phyloP scores from a whole-genome alignment of 2,888 invertebrate genomes.

The Amphipoea oculea region DNA sequence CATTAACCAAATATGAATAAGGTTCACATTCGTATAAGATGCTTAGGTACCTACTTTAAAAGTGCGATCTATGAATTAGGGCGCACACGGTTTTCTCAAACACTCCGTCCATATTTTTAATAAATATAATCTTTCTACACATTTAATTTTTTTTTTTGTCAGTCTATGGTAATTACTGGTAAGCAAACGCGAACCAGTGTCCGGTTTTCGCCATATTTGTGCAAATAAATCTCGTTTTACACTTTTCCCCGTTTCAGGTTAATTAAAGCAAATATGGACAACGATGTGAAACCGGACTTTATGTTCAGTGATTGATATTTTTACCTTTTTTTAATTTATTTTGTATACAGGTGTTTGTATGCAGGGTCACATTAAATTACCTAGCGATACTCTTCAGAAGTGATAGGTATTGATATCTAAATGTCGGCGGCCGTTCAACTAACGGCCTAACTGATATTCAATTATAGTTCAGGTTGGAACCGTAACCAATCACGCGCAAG shows the following conservation, averaged over 20 bases:
- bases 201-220: not conserved
- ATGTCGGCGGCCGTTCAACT: no score
- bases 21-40: not conserved
- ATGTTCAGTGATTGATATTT: conserved; percentile 14
- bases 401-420: no score
- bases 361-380: no score
- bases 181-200: not conserved
- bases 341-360: no score
- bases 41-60: not conserved
- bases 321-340: not conserved
- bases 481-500: no score
- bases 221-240: conserved; percentile 19
- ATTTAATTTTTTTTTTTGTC: conserved; percentile 1
- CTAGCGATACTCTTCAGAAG: no score
- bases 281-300: not conserved
- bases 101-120: not conserved
- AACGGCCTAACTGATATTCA: no score
- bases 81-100: not conserved
- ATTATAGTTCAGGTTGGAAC: no score
- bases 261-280: conserved; percentile 42
- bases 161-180: not conserved
- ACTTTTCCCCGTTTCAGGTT: not conserved
- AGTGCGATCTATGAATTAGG: not conserved
- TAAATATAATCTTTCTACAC: not conserved
- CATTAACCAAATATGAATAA: not conserved